Evolutionary conservation across 2,797 vertebrate species (phyloP), one percentile per base, ranked within the genome.

Genomic region (Chelon labrosus): DNA sequence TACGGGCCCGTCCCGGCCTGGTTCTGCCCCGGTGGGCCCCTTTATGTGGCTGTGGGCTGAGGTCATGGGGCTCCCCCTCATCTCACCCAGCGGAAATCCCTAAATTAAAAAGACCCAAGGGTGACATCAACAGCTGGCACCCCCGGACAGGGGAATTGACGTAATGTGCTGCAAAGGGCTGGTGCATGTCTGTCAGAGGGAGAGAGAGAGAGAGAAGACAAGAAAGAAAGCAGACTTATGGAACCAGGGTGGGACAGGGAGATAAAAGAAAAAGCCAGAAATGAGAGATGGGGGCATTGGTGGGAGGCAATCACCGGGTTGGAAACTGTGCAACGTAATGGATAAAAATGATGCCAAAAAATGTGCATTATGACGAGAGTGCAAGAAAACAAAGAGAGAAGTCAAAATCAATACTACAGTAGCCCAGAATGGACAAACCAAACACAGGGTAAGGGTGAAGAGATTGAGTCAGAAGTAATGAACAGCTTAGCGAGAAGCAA

Each of bases 81-180:
- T 90, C 87, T 92, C 85, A 89, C 79, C 83, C 89, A 88, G 75
- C 87, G 90, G 88, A 93, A 94, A 94, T 93, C 91, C 86, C 88
- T 85, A 91, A 91, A 92, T 90, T 89, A 92, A 93, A 94, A 91
- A 86, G 91, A 88, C 92, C 91, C 87, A 82, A 59, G 90, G 93
- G 90, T 91, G 94, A 94, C 91, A 91, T 95, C 91, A 93, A 91
- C 88, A 89, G 86, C 91, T 93, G 90, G 89, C 85, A 85, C 77
- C 84, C 82, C 74, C 2, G 64, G 67, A 65, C 59, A 73, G 76
- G 79, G 79, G 77, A 59, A 68, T 68, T 91, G 91, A 93, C 77
- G 84, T 93, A 89, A 92, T 91, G 87, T 22, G 38, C 72, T 73
- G 82, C 80, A 66, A 83, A 86, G 86, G 88, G 90, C 92, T 94